Conservation (phyloP, 2,888 invertebrate genomes). For the Oligia fasciuncula region DNA sequence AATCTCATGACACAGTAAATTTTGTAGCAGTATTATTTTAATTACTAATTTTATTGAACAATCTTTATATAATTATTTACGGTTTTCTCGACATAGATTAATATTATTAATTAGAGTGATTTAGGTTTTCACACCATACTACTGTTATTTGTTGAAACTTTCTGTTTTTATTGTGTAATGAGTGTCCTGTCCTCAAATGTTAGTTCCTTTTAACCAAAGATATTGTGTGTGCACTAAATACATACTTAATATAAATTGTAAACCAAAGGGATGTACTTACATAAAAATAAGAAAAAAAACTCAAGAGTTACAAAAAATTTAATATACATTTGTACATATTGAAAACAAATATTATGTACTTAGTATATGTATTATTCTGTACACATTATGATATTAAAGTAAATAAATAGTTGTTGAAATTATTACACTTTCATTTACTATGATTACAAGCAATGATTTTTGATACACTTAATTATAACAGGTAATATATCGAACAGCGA, state of each 20-base stretch:
- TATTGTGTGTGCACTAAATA: slow-evolving; percentile 34
- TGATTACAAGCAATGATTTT: slow-evolving; percentile 60
- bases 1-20: slow-evolving; percentile 13
- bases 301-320: slow-evolving; percentile 75
- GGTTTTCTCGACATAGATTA: neutral
- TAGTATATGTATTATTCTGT: slow-evolving; percentile 83
- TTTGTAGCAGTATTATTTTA: slow-evolving; percentile 45
- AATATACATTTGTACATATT: slow-evolving; percentile 89
- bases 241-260: slow-evolving; percentile 1
- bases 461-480: slow-evolving; percentile 62
- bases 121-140: slow-evolving; percentile 21
- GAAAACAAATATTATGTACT: slow-evolving; percentile 84
- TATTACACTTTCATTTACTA: slow-evolving; percentile 77
- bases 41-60: slow-evolving; percentile 13
- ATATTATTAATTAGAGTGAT: slow-evolving; percentile 1
- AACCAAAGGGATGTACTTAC: slow-evolving; percentile 40
- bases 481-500: slow-evolving; percentile 73
- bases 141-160: slow-evolving; percentile 7
- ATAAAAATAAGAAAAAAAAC: slow-evolving; percentile 61
- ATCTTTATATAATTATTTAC: neutral
- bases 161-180: slow-evolving; percentile 14
- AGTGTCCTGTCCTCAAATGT: neutral
- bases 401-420: slow-evolving; percentile 87
- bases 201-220: slow-evolving; percentile 68
- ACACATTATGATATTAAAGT: slow-evolving; percentile 80